phyloP scores from a whole-genome alignment of 1,140 invertebrate species.

The Hestina assimilis region DNA sequence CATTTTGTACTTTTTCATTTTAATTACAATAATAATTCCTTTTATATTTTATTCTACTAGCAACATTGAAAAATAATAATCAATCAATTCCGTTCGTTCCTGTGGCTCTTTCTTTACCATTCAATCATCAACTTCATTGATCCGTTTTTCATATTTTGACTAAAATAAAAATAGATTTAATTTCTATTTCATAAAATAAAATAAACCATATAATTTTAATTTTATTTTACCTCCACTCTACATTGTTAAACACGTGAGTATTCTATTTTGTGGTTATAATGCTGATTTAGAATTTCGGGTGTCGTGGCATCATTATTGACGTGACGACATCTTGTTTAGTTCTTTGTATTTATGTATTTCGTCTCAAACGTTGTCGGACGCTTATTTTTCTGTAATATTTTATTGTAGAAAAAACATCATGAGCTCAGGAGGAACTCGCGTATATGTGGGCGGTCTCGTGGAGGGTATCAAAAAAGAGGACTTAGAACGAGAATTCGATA shows the following conservation, averaged over 20 bases:
- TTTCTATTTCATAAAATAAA: slow-evolving; percentile 21
- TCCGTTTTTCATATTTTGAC: slow-evolving; percentile 51
- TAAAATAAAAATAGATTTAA: slow-evolving; percentile 36
- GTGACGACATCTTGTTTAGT: slow-evolving; percentile 74
- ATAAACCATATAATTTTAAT: slow-evolving; percentile 32
- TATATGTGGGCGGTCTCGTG: slow-evolving; percentile 91
- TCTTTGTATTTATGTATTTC: slow-evolving; percentile 64
- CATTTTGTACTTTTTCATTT: no score
- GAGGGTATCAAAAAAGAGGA: slow-evolving; percentile 93
- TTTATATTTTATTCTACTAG: slow-evolving; percentile 18
- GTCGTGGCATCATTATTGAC: slow-evolving; percentile 65
- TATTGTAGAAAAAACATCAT: slow-evolving; percentile 60
- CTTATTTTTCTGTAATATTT: slow-evolving; percentile 23
- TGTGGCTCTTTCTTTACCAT: slow-evolving; percentile 43
- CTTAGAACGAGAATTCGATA: slow-evolving; percentile 89
- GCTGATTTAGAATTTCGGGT: slow-evolving; percentile 35
- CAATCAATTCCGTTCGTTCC: slow-evolving; percentile 32
- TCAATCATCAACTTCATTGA: slow-evolving; percentile 64
- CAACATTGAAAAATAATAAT: slow-evolving; percentile 29
- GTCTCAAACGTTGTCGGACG: slow-evolving; percentile 5
- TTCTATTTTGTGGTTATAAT: slow-evolving; percentile 32
- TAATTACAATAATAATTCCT: no score
- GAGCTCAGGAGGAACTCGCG: slow-evolving; percentile 82
- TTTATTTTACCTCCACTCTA: slow-evolving; percentile 18
- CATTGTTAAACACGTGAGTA: slow-evolving; percentile 56